Base-by-base conservation (phyloP, 2,113 vertebrate species). In the Pachycephala philippinensis region DNA sequence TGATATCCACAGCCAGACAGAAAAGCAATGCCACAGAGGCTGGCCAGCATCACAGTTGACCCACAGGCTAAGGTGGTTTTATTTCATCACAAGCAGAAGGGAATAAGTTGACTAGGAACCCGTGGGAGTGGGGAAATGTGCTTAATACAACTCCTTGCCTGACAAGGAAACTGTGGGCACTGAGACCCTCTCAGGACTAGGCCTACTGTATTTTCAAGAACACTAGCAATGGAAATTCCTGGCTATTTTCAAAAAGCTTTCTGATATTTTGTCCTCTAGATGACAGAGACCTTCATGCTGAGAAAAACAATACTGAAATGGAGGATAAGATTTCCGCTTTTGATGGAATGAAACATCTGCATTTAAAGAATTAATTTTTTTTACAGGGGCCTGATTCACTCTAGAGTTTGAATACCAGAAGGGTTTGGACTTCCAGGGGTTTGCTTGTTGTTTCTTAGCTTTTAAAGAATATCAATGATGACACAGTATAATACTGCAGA, bases 391-490 rank as follows among this genome's bases (percentile, higher is more conserved):
- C 23, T 47, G 26, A 40, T 64, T 81, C 11, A 23, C 28, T 68
- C 24, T 35, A 35, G 2, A 37, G 24, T 50, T 84, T 91, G 39
- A 68, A 54, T 40, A 64, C 2, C 11, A 65, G 40, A 87, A 82
- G 2, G 8, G 2, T 45, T 88, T 72, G 42, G 12, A 35, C 13
- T 81, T 84, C 4, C 0, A 0, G 4, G 4, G 5, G 1, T 9
- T 19, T 54, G 6, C 56, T 66, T 57, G 11, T 15, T 75, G 8
- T 3, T 26, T 54, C 79, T 50, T 30, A 56, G 9, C 6, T 61
- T 86, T 86, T 39, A 22, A 84, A 26, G 42, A 39, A 45, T 56
- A 57, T 71, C 16, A 42, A 1, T 49, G 14, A 53, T 37, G 28
- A 78, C 4, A 78, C 17, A 61, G 7, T 35, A 30, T 30, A 76